A percentile compares a stretch with the other conserved stretches of the same genome.
Conservation (phyloP, 2,113 vertebrate species). For the Buteo buteo region DNA sequence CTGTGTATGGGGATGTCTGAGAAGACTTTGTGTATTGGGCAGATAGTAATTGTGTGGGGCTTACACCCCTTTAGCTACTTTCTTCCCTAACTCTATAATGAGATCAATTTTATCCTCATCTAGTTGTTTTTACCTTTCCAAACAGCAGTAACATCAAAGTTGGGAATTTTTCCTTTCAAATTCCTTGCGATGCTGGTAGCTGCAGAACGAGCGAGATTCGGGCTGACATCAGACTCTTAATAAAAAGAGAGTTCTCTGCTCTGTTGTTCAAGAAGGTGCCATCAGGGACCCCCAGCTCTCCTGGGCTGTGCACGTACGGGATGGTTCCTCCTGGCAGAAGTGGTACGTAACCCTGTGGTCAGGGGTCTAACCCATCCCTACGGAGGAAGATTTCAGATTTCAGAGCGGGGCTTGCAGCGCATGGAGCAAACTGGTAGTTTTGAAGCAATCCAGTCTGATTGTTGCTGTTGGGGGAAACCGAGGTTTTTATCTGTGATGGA, state of each 20-base stretch:
- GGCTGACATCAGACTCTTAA: not conserved
- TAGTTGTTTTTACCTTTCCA: not conserved
- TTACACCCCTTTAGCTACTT: not conserved
- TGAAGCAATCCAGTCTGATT: not conserved
- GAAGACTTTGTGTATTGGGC: not conserved
- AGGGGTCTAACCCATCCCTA: rapidly evolving
- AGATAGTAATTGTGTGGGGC: not conserved
- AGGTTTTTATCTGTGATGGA: not conserved
- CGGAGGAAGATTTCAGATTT: no score
- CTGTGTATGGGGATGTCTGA: not conserved
- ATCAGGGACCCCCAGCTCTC: no score
- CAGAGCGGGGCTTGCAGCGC: not conserved
- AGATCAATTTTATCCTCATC: not conserved
- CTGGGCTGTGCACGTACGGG: rapidly evolving
- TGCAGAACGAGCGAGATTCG: not conserved
- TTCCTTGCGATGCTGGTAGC: not conserved
- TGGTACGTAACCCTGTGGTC: rapidly evolving
- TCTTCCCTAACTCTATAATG: not conserved
- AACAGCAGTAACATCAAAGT: not conserved
- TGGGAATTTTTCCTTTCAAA: not conserved
- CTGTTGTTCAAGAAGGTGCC: not conserved
- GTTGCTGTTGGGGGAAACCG: rapidly evolving
- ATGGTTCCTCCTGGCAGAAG: not conserved
- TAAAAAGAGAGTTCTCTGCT: not conserved
- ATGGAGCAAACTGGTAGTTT: not conserved